Base-by-base conservation (phyloP, 2,797 vertebrate genomes). In the Melanotaenia parkinsoni region DNA sequence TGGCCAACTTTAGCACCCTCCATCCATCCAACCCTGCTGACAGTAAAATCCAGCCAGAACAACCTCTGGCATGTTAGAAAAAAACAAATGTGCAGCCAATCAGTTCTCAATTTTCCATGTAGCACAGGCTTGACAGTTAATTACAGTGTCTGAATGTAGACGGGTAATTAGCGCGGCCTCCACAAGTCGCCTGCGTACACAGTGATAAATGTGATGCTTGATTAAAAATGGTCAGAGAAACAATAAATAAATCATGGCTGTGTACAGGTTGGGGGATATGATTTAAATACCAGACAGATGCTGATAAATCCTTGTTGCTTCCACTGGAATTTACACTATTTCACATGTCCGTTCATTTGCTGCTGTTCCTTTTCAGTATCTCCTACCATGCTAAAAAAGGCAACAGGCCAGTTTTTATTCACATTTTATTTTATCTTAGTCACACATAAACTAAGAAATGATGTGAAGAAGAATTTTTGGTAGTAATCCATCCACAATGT, bases 121-220 rank as follows among this genome's bases (percentile, higher is more conserved):
- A 61, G 72, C 16, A 9, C 8, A 37, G 63, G 63, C 76, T 51
- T 40, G 47, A 74, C 81, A 37, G 83, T 88, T 90, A 90, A 92
- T 92, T 91, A 88, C 77, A 79, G 74, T 28, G 79, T 70, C 69
- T 80, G 79, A 82, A 75, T 81, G 67, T 45, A 74, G 82, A 72
- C 22, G 37, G 77, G 69, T 91, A 91, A 93, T 91, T 89, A 88
- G 70, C 61, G 82, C 51, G 70, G 83, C 76, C 85, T 88, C 71
- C 66, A 32, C 1, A 28, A 81, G 77, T 81, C n/a, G 81, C 82
- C 81, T 84, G 85, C 73, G 82, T 81, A 67, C 80, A 58, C 67
- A 1, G 60, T 87, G 88, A 91, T 91, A 90, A 89, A 92, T 85
- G 79, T 62, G 69, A 84, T 13, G 70, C 81, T 74, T 89, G 87